Evolutionary conservation across 2,113 vertebrate genomes (phyloP), one percentile per base, ranked within the genome.

Genomic region (Microtus montanus): DNA sequence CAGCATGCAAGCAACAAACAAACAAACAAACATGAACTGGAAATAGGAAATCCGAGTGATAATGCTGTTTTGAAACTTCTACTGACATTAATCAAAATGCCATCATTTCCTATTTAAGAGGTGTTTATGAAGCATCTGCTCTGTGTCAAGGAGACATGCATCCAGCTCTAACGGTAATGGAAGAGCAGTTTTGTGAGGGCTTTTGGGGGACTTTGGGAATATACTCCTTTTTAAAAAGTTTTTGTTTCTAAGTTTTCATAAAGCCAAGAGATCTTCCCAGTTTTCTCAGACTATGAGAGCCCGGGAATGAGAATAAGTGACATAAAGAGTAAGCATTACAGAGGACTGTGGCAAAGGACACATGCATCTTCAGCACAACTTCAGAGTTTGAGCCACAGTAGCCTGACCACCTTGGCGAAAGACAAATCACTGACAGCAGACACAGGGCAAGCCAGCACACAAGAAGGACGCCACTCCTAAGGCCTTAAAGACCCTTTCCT

Each of bases 231-330:
- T 94, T 83, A 49, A 20, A 54, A 52, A 83, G 80, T 35, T 3
- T 78, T 52, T 75, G 20, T 80, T 28, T 90, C 52, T 20, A 74
- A 78, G 30, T 24, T 89, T 94, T 94, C 38, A 87, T 52, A 73
- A 92, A 84, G 85, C 38, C 88, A 93, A 26, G 5, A 41, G 30
- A 66, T 95, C 58, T 44, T 87, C 78, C 54, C 73, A 89, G 20
- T 92, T 41, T 70, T 87, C 68, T 49, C 66, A 92, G 41, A 93
- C 30, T 17, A 71, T 84, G 84, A 94, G 87, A 94, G 86, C 89
- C 63, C 92, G 88, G 90, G 64, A 93, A 93, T 83, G 78, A 90
- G 58, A 93, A 95, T 61, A 35, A 38, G 10, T 33, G 74, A 47
- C 74, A 1, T 75, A 92, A 92, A 94, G 58, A 91, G 10, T 44